phyloP scores from a whole-genome alignment of 2,888 invertebrate genomes.

The Willowsia nigromaculata region DNA sequence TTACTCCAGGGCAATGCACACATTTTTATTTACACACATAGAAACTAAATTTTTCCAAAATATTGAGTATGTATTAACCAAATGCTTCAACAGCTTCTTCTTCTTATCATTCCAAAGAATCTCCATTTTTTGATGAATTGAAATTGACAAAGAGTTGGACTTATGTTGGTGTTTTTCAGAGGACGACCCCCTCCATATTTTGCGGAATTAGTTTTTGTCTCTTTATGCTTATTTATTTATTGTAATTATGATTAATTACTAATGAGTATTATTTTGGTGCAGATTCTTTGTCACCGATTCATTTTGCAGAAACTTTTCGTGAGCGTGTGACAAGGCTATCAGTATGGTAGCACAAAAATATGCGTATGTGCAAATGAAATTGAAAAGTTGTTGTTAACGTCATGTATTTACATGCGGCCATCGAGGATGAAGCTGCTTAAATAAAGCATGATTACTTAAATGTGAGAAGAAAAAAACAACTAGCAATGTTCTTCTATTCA shows the following conservation, averaged over 20 bases:
- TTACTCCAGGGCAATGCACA: not conserved
- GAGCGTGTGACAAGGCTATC: not conserved
- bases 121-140: not conserved
- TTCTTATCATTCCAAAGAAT: constrained; percentile 11
- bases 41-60: no score
- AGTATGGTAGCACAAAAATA: not conserved
- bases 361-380: no score
- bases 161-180: not conserved
- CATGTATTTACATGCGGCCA: not conserved
- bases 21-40: not conserved
- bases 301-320: not conserved
- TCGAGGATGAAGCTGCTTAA: constrained; percentile 17
- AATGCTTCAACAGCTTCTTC: not conserved
- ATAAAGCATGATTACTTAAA: constrained; percentile 9
- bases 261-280: constrained; percentile 18
- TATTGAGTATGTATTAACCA: not conserved
- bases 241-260: not conserved
- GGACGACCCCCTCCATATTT: constrained; percentile 11
- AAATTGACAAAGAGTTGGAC: not conserved
- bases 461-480: not conserved
- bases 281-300: constrained; percentile 13
- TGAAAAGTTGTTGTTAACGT: no score
- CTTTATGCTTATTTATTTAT: constrained; percentile 18
- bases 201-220: constrained; percentile 11
- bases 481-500: not conserved